Evolutionary conservation across 2,888 invertebrate species (phyloP), one percentile per base, ranked within the genome.

Genomic region (Adineta ricciae): DNA sequence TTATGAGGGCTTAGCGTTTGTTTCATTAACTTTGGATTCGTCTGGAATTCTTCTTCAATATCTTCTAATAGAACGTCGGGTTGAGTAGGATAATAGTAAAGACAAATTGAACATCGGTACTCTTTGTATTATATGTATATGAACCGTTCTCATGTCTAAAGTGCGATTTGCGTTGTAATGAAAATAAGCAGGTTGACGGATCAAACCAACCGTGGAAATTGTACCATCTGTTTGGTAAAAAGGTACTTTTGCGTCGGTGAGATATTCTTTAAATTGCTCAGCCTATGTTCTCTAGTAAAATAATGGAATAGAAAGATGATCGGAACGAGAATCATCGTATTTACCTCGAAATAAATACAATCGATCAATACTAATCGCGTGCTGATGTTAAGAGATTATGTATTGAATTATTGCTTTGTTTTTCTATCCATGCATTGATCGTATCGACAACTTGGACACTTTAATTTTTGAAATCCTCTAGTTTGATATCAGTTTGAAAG

Each of bases 331-430:
- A 50, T 50, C 11, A 8, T 50, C 3, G 2, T 50, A 49, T 9
- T 50, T 50, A 50, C 50, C 87, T 91, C 91, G 87, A 92, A 91
- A 86, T 91, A 91, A 82, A 91, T 88, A 9, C 91, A 91, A 88
- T 91, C 92, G 52, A 91, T 89, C 16, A 91, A 87, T 27, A 92
- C 89, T 86, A 91, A 87, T 4, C 88, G 87, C 5, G 90, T 90
- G 5, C 92, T 1, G 92, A 27, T 2, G 92, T 89, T 83, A 97
- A 90, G 2, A 97, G 91, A 88, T 95, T 92, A 87, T 93, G 93
- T 86, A 97, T 96, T 89, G 94, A 95, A 14, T 94, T 91, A 84
- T 94, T 93, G 50, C 2, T 50, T 50, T 50, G 50, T 9, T 50
- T 3, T 50, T 50, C 50, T 16, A 50, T 19, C 50, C 50, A 50